Base-by-base conservation (phyloP, 2,888 invertebrate genomes). In the Leptinotarsa haldemani region DNA sequence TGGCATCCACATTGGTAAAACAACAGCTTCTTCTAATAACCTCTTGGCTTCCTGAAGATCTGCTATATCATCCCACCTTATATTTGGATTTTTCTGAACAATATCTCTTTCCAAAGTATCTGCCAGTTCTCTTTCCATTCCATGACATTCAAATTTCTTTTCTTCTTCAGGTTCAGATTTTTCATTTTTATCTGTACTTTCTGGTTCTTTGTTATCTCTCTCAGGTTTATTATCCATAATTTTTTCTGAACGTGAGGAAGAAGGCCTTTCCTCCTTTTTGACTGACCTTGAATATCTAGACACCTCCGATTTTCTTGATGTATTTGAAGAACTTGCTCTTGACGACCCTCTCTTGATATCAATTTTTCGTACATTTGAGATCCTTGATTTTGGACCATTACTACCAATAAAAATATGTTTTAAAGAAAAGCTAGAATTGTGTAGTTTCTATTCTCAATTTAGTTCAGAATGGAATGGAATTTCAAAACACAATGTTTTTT, bases 1-100 rank as follows among this genome's bases (percentile, higher is more conserved):
- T 1, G 99, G 99, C 94, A 99, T 97, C 91, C 96, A 93, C 92
- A 98, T 94, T 3, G 99, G 99, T 84, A 99, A 89, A 53, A 99
- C 98, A 12, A 99, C 98, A 46, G 99, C 98, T 88, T 99, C 99
- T 86, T 99, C 97, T 7, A 99, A 88, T 71, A 99, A 87, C 77
- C 96, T 89, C 87, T 97, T 97, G 7, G 97, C 97, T 86, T 97
- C 96, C 13, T 93, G 90, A 65, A 97, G 89, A 87, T 96, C 97
- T 0, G 97, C 97, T 84, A 97, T 97, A 85, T 96, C 97, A 83
- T 94, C 96, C 98, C 98, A 99, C 83, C 93, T 92, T 75, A 98
- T 96, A 88, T 97, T 97, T 18, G 97, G 97, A 89, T 98, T 96
- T 88, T 96, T 96, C 89, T 97, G 97, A 80, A 99, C 93, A 86